Percentiles rank a stretch among this genome's conserved stretches.
phyloP scores from a whole-genome alignment of 2,113 vertebrate genomes.

The Campylomormyrus numenius region DNA sequence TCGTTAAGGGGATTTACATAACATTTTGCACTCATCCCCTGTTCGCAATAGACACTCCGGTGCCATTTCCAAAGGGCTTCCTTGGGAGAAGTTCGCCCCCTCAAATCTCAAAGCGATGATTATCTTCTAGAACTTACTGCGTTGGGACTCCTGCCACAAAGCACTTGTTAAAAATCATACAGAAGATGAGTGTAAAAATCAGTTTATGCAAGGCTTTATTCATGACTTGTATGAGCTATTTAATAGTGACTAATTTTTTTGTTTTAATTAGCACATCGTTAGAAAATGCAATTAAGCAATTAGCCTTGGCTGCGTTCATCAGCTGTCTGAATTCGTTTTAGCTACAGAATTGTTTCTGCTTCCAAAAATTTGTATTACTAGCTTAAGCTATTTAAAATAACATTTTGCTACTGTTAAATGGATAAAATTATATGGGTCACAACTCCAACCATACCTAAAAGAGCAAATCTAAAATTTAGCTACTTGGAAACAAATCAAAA shows the following conservation, averaged over 20 bases:
- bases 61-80: conserved; percentile 36
- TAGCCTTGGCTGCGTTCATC: neutral
- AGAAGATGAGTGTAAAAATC: neutral
- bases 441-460: neutral
- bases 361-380: neutral
- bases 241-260: neutral
- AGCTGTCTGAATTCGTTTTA: neutral
- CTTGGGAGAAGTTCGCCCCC: conserved; percentile 21
- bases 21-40: conserved; percentile 56
- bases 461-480: neutral
- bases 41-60: conserved; percentile 41
- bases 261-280: neutral
- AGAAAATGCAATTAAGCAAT: neutral
- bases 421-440: neutral
- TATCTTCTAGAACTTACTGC: conserved; percentile 1
- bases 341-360: neutral
- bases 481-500: neutral
- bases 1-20: conserved; percentile 68
- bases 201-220: neutral
- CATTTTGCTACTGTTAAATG: neutral
- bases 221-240: neutral
- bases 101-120: conserved; percentile 19
- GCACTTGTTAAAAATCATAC: neutral
- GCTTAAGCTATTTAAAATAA: neutral
- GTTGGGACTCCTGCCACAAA: neutral